Percentiles rank a stretch among this genome's conserved stretches.
These are phyloP conservation scores for Sebastes iracundus DNA, from an alignment of 2,797 vertebrate species.

Conservation along the genomic window DNA sequence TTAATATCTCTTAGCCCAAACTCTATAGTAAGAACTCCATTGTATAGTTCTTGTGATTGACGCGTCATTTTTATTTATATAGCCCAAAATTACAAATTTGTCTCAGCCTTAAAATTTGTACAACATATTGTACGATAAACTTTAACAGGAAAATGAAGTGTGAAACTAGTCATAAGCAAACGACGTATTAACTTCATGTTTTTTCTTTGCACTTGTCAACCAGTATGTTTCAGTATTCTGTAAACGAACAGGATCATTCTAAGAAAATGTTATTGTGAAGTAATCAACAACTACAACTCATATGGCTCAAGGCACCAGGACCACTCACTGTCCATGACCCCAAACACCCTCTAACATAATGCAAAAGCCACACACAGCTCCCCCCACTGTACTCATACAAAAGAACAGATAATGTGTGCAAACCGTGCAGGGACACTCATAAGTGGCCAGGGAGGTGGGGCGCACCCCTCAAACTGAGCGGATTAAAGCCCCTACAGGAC, in stretches of 20 bases:
- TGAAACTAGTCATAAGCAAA: neutral
- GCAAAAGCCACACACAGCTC: slow-evolving; percentile 41
- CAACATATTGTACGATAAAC: neutral
- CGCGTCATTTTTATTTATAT: neutral
- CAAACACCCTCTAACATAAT: slow-evolving; percentile 59
- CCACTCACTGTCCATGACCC: slow-evolving; percentile 3
- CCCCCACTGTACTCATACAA: slow-evolving; percentile 42
- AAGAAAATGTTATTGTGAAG: neutral
- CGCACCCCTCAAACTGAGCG: slow-evolving; percentile 34
- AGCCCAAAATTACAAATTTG: neutral
- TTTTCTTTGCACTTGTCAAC: neutral
- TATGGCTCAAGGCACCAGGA: neutral
- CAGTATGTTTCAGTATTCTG: neutral
- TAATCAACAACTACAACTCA: neutral
- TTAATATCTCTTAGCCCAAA: neutral
- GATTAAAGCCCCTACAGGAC: no score
- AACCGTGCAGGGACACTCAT: slow-evolving; percentile 9
- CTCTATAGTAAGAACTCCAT: neutral
- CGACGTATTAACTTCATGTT: neutral
- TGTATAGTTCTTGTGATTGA: neutral
- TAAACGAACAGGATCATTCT: neutral
- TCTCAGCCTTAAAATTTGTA: neutral
- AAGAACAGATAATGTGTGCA: slow-evolving; percentile 38
- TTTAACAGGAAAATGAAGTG: neutral
- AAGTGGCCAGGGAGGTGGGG: slow-evolving; percentile 36